A percentile compares a stretch with the other conserved stretches of the same genome.
Evolutionary conservation across 2,888 invertebrate genomes (phyloP).

Genomic region (Xanthorhoe designata): DNA sequence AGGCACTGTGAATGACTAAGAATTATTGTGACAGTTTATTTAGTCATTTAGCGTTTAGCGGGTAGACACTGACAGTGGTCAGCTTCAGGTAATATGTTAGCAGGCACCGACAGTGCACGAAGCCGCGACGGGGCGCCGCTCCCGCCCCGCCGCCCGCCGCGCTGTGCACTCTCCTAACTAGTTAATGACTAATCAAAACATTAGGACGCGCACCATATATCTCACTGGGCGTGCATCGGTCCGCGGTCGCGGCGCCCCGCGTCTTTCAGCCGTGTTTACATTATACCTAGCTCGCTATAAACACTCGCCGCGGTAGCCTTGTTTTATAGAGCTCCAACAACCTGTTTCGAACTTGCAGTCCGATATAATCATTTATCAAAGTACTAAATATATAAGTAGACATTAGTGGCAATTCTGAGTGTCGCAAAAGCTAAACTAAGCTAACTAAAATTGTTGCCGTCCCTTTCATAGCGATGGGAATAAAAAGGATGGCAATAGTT

Average conservation of each 20-base stretch:
- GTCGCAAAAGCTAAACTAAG: too few relatives aligned
- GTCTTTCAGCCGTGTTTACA: background rate
- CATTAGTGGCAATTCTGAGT: too few relatives aligned
- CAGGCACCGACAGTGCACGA: background rate
- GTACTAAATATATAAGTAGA: background rate
- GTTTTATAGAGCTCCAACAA: background rate
- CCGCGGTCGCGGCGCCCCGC: background rate
- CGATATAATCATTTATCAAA: background rate
- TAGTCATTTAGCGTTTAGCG: too few relatives aligned
- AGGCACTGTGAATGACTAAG: too few relatives aligned
- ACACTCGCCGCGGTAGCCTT: background rate
- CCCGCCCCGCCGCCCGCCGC: background rate
- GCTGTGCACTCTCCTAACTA: background rate
- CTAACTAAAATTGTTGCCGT: too few relatives aligned
- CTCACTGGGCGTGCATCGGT: background rate
- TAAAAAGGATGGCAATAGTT: too few relatives aligned
- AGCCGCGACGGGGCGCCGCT: background rate
- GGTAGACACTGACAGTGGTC: too few relatives aligned
- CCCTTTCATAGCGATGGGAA: too few relatives aligned
- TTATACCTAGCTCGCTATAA: background rate
- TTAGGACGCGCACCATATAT: conserved; percentile 6
- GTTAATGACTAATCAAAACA: conserved; percentile 17
- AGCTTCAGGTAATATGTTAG: too few relatives aligned
- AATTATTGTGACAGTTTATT: too few relatives aligned
- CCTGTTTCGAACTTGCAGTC: background rate